Evolutionary conservation across 2,797 vertebrate genomes (phyloP).

Genomic region (Agapornis canus): DNA sequence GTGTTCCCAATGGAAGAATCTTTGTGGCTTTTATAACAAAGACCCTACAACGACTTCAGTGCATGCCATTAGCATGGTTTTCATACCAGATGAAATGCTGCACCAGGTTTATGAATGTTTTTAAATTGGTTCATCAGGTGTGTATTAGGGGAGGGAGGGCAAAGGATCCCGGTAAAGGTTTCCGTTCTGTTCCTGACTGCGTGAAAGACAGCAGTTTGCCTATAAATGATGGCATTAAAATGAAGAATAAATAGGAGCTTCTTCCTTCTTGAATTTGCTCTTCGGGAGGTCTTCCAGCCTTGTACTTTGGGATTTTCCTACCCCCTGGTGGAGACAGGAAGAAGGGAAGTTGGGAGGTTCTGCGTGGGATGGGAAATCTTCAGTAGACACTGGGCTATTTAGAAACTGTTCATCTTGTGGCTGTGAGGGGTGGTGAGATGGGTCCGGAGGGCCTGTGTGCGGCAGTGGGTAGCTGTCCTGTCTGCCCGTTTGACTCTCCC

Average conservation of each 20-base stretch:
- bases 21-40: neutral
- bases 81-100: neutral
- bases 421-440: fast-evolving
- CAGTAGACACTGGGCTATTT: neutral
- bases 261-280: neutral
- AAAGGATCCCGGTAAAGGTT: neutral
- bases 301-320: constrained; percentile 5
- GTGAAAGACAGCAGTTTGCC: neutral
- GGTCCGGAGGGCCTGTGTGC: neutral
- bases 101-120: neutral
- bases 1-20: neutral
- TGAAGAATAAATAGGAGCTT: neutral
- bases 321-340: neutral
- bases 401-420: neutral
- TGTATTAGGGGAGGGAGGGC: neutral
- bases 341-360: neutral
- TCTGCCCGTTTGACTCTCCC: neutral
- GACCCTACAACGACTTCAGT: neutral
- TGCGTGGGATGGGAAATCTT: neutral
- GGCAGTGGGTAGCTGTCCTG: neutral
- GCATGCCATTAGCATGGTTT: neutral
- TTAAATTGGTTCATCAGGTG: neutral
- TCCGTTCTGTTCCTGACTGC: neutral
- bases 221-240: constrained; percentile 2
- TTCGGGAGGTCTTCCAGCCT: neutral